phyloP scores from a whole-genome alignment of 92 coral and sea anemone genomes.

The Epizoanthus illoricatus region DNA sequence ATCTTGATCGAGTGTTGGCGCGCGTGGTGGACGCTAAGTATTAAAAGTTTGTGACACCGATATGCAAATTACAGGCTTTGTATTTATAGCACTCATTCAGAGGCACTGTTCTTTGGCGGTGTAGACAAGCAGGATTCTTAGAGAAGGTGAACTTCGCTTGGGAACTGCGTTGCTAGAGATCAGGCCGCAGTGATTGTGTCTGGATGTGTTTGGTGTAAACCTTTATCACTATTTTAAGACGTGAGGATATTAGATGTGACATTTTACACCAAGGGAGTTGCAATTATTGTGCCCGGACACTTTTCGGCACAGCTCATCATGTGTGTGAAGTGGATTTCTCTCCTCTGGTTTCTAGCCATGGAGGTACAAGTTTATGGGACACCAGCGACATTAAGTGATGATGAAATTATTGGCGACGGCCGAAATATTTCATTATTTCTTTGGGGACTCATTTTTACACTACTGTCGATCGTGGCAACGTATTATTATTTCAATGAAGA shows the following conservation, averaged over 20 bases:
- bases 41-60: constrained; percentile 19
- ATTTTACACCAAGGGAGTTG: not conserved
- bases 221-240: not conserved
- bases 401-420: constrained; percentile 53
- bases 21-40: constrained; percentile 1
- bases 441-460: constrained; percentile 71
- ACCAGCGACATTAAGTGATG: constrained; percentile 17
- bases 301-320: not conserved
- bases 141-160: constrained; percentile 14
- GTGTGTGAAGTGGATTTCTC: constrained; percentile 3
- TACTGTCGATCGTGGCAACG: constrained; percentile 68
- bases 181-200: not conserved
- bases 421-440: constrained; percentile 63
- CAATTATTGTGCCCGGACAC: not conserved
- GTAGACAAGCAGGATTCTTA: constrained; percentile 30
- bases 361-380: not conserved
- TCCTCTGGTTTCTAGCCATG: not conserved
- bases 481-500: constrained; percentile 80
- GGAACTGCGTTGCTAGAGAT: not conserved
- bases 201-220: not conserved
- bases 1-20: not conserved
- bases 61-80: constrained; percentile 28
- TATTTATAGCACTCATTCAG: not conserved
- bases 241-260: not conserved
- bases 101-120: not conserved